phyloP scores from a whole-genome alignment of 1,140 invertebrate genomes.

The Caenorhabditis brenneri region DNA sequence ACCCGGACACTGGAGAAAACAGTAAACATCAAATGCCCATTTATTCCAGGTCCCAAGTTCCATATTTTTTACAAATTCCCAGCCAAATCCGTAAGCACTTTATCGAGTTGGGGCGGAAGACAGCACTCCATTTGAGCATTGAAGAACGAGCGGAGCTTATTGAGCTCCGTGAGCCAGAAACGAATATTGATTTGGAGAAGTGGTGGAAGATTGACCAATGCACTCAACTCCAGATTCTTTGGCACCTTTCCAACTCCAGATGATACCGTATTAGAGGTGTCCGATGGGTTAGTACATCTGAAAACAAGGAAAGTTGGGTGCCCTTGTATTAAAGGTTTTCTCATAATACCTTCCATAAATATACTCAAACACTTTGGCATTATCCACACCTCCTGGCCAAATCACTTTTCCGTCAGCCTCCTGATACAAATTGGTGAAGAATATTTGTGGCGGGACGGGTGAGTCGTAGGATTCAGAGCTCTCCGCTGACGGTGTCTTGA shows the following conservation, averaged over 20 bases:
- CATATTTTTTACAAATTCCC: too few species aligned
- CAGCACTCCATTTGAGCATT: constrained; percentile 26
- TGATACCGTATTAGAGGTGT: neutral
- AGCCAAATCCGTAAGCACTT: neutral
- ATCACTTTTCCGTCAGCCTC: neutral
- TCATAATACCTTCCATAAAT: neutral
- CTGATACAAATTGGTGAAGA: constrained; percentile 3
- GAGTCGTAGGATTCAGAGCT: neutral
- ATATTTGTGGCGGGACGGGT: neutral
- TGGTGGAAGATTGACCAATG: neutral
- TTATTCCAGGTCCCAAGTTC: too few species aligned
- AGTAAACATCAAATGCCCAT: too few species aligned
- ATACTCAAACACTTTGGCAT: constrained; percentile 12
- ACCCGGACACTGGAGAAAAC: too few species aligned
- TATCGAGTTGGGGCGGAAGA: constrained; percentile 13
- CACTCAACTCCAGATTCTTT: neutral
- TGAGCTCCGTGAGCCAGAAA: constrained; percentile 29
- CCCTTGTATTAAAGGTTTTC: neutral
- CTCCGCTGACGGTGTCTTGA: neutral
- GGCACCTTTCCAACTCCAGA: neutral
- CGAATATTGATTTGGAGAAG: constrained; percentile 30
- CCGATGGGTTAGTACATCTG: constrained; percentile 3
- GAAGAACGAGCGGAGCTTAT: neutral
- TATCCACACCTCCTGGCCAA: neutral
- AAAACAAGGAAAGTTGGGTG: neutral